These are phyloP conservation scores for Synodontis membranacea DNA, from an alignment of 2,113 vertebrate genomes.

Conservation along the genomic window DNA sequence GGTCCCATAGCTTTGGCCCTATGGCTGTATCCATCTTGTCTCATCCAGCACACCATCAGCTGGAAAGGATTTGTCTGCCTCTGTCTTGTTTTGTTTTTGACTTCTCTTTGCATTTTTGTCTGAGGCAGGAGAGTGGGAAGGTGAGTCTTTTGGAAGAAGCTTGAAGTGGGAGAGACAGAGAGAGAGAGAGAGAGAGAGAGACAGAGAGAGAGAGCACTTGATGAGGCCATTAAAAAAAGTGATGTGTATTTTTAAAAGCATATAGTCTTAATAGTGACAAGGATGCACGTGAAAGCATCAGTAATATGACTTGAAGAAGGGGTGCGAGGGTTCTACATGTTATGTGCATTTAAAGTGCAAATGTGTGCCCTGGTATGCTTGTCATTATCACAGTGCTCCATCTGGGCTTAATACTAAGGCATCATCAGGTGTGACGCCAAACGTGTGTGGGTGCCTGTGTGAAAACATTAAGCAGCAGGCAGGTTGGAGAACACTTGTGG, in stretches of 20 bases:
- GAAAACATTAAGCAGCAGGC: constrained; percentile 39
- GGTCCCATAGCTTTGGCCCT: constrained; percentile 28
- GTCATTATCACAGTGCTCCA: constrained; percentile 39
- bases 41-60: background rate
- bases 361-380: constrained; percentile 21
- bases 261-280: background rate
- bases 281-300: background rate
- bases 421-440: constrained; percentile 41
- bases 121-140: constrained; percentile 4
- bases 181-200: no score
- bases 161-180: background rate
- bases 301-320: constrained; percentile 1
- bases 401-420: constrained; percentile 37
- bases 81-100: background rate
- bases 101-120: background rate
- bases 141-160: background rate
- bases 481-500: background rate
- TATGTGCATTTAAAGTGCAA: background rate
- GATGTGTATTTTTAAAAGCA: constrained; percentile 27
- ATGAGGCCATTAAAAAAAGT: background rate
- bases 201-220: background rate
- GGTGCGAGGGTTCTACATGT: no score
- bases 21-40: constrained; percentile 4
- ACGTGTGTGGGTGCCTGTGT: constrained; percentile 35
- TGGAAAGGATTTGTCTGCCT: constrained; percentile 17